Conservation (phyloP, 2,113 vertebrate species). For the Lamprologus sp. region DNA sequence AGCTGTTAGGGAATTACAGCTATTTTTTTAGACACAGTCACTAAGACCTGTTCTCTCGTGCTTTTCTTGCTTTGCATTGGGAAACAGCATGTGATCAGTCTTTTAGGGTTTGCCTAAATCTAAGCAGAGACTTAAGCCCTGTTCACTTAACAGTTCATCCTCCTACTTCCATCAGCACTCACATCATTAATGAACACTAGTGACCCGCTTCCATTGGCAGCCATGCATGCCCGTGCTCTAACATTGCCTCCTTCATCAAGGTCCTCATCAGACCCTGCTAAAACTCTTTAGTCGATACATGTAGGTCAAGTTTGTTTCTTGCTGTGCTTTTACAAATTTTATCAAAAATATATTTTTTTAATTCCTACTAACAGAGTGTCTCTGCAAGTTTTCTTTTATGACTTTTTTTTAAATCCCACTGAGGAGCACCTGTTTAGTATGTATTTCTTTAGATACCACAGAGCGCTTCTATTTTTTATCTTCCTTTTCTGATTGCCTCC, state of each 20-base stretch:
- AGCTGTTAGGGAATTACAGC: not conserved
- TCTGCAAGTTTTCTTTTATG: not conserved
- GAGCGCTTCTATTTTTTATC: not conserved
- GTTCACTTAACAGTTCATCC: not conserved
- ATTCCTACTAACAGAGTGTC: not conserved
- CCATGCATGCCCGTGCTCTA: not conserved
- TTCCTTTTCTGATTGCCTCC: not conserved
- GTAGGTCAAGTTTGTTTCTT: not conserved
- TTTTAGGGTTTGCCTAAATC: not conserved
- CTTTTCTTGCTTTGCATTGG: not conserved
- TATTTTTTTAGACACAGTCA: not conserved
- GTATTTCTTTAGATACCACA: not conserved
- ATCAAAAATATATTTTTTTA: accelerated
- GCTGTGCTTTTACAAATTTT: not conserved
- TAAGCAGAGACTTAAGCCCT: not conserved
- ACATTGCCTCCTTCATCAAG: not conserved
- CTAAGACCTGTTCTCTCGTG: not conserved
- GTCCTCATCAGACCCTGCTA: not conserved
- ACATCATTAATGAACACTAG: not conserved
- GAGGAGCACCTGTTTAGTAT: not conserved
- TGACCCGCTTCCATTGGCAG: not conserved
- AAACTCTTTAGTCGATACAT: not conserved
- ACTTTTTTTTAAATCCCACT: not conserved
- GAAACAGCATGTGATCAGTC: not conserved
- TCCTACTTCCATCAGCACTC: not conserved